phyloP scores from a whole-genome alignment of 2,888 invertebrate species.

The Apamea epomidion region DNA sequence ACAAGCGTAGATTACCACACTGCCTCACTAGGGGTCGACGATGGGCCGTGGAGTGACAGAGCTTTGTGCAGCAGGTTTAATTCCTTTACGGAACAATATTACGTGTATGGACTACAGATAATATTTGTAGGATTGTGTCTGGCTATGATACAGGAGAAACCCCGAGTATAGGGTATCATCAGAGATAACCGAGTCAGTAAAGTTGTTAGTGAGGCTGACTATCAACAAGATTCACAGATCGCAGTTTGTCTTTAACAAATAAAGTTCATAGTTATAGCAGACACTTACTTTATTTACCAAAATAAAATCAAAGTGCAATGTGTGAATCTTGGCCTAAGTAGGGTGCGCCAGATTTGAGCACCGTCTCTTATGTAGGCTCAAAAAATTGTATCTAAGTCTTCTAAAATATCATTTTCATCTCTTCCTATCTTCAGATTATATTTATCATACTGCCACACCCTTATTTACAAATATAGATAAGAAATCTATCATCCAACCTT shows the following conservation, averaged over 20 bases:
- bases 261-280: background rate
- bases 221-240: background rate
- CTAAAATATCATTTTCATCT: conserved; percentile 14
- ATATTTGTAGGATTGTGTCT: background rate
- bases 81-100: background rate
- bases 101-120: background rate
- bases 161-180: background rate
- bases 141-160: no score
- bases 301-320: background rate
- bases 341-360: background rate
- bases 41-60: background rate
- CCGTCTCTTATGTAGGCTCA: background rate
- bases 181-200: background rate
- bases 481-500: conserved; percentile 47
- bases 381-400: background rate
- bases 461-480: conserved; percentile 50
- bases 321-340: no score
- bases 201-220: background rate
- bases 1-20: background rate
- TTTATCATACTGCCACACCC: conserved; percentile 36
- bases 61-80: background rate
- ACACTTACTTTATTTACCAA: no score
- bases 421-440: conserved; percentile 20
- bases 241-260: background rate
- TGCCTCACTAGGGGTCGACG: background rate